phyloP scores from a whole-genome alignment of 2,113 vertebrate species.

The Riparia riparia region DNA sequence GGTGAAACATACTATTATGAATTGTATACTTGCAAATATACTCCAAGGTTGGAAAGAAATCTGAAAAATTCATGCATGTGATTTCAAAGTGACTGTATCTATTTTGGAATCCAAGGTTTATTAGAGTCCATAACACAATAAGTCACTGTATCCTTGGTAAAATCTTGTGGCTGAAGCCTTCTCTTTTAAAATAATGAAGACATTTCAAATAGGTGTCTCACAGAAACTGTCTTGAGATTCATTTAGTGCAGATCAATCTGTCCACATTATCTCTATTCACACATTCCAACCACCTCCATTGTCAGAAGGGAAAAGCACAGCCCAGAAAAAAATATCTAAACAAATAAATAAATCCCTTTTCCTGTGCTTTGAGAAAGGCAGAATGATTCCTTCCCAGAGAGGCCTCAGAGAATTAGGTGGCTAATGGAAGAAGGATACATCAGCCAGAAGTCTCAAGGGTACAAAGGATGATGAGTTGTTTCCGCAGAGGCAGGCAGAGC shows the following conservation, averaged over 20 bases:
- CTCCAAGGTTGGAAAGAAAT: not conserved
- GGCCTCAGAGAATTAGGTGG: not conserved
- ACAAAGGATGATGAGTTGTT: not conserved
- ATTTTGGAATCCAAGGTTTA: not conserved
- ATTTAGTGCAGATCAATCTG: conserved; percentile 21
- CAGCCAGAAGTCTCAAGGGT: conserved; percentile 16
- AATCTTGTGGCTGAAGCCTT: not conserved
- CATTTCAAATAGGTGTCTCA: conserved; percentile 10
- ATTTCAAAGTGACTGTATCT: not conserved
- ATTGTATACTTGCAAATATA: not conserved
- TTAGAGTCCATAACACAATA: not conserved
- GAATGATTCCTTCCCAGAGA: conserved; percentile 4
- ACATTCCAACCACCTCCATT: not conserved
- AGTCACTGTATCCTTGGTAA: not conserved
- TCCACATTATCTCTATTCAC: not conserved
- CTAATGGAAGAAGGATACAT: not conserved
- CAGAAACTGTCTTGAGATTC: not conserved
- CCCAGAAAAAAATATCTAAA: conserved; percentile 23
- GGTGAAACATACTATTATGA: not conserved
- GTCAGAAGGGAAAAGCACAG: not conserved
- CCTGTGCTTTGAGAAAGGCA: conserved; percentile 22
- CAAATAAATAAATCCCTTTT: conserved; percentile 42
- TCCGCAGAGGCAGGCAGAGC: not conserved
- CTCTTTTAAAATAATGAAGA: not conserved
- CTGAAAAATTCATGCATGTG: not conserved